Base-by-base conservation (phyloP, 1,140 invertebrate species). In the Heliconius nattereri region DNA sequence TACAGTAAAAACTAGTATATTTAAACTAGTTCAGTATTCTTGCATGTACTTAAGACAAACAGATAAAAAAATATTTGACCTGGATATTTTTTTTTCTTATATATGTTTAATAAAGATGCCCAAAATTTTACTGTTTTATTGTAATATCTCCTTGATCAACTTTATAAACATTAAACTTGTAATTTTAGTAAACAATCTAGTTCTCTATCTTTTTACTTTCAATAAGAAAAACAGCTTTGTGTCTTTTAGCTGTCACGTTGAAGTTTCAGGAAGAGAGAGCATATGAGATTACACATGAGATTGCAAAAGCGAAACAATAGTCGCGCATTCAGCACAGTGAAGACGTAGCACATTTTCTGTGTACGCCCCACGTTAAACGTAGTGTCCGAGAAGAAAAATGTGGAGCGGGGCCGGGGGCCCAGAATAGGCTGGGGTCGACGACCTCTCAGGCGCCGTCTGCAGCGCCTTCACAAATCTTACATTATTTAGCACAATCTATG, bases 311-410 rank as follows among this genome's bases (percentile, higher is more conserved):
- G 82, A 90, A 89, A 92, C 90, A 92, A 92, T 89, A 84, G 86
- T 86, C 84, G 80, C 84, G 83, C 87, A 91, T 89, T 90, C 85
- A 88, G 86, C 76, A 89, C 86, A 84, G 86, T 82, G 85, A 81
- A 89, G 85, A 89, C 86, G 85, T 78, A 86, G 89, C 87, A 91
- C 83, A 91, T 90, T 92, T 87, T 84, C 84, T 84, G 85, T 84
- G 83, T 79, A 83, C 86, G 84, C 87, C 85, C 89, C 81, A 78
- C 71, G 84, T 85, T 85, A 88, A 86, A 86, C 86, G 77, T 87
- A 88, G 84, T 90, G 91, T 90, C 91, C 89, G 87, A 89, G 86
- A 92, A 92, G 90, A 92, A 91, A 92, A 91, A 91, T 92, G 82
- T 89, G 87, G 86, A 85, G 81, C 86, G 89, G 86, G 89, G 84